phyloP scores from a whole-genome alignment of 1,140 invertebrate genomes.

The Papilio glaucus region DNA sequence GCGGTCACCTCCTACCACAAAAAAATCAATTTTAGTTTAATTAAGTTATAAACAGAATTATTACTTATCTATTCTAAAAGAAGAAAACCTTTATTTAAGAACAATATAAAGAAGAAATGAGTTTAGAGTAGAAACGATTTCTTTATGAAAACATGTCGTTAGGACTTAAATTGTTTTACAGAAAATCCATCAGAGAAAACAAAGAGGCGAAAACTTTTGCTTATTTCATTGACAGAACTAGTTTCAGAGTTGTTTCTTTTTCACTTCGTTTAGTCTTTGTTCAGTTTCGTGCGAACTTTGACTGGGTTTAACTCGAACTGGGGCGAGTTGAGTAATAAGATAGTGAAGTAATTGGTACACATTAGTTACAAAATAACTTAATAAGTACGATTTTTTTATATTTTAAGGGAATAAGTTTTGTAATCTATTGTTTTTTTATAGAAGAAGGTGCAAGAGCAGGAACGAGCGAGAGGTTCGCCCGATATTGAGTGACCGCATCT shows the following conservation, averaged over 20 bases:
- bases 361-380: background rate
- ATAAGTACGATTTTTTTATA: no score
- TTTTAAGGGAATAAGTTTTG: no score
- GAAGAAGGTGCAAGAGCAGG: no score
- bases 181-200: constrained; percentile 23
- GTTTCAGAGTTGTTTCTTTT: constrained; percentile 16
- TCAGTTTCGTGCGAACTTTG: background rate
- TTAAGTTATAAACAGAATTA: no score
- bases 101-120: background rate
- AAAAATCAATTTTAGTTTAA: no score
- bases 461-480: no score
- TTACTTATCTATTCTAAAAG: background rate
- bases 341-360: background rate
- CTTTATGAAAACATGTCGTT: background rate
- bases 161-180: constrained; percentile 17
- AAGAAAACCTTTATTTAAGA: background rate
- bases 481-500: no score
- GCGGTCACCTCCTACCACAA: no score
- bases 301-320: background rate
- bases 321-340: background rate
- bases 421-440: no score
- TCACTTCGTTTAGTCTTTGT: constrained; percentile 17
- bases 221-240: constrained; percentile 24
- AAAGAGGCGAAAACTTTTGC: constrained; percentile 14
- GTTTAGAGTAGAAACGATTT: background rate